These are phyloP conservation scores for Aleiodes alternator DNA, from an alignment of 2,888 invertebrate genomes.

Conservation along the genomic window DNA sequence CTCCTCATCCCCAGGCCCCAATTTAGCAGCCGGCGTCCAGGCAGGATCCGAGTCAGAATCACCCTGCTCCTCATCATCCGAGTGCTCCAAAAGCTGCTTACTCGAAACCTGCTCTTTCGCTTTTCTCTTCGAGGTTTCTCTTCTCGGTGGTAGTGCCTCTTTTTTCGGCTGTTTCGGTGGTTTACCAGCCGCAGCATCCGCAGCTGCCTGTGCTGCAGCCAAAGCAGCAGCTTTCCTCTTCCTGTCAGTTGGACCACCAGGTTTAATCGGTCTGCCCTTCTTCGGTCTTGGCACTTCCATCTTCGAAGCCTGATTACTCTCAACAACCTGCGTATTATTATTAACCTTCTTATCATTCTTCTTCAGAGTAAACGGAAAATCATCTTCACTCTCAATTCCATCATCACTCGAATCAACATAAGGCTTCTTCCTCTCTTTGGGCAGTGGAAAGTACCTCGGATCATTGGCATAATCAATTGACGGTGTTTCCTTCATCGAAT, in stretches of 20 bases:
- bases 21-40: conserved; percentile 83
- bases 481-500: conserved; percentile 76
- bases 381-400: conserved; percentile 79
- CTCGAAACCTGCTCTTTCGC: conserved; percentile 81
- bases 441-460: conserved; percentile 84
- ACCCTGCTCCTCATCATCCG: conserved; percentile 78
- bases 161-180: conserved; percentile 78
- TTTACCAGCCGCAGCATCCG: conserved; percentile 62
- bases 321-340: neutral
- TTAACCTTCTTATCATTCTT: conserved; percentile 65
- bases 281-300: conserved; percentile 61
- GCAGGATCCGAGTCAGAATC: conserved; percentile 85
- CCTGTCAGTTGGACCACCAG: conserved; percentile 74
- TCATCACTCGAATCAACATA: conserved; percentile 82
- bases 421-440: conserved; percentile 83
- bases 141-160: conserved; percentile 76
- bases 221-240: conserved; percentile 74
- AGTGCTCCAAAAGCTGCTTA: conserved; percentile 76
- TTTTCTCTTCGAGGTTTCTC: conserved; percentile 81
- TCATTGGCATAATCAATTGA: conserved; percentile 79
- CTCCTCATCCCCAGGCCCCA: conserved; percentile 67
- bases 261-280: conserved; percentile 76
- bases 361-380: conserved; percentile 71
- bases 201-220: conserved; percentile 65
- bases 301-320: conserved; percentile 44